Conservation (phyloP, 2,888 invertebrate species). For the Micropterix aruncella region DNA sequence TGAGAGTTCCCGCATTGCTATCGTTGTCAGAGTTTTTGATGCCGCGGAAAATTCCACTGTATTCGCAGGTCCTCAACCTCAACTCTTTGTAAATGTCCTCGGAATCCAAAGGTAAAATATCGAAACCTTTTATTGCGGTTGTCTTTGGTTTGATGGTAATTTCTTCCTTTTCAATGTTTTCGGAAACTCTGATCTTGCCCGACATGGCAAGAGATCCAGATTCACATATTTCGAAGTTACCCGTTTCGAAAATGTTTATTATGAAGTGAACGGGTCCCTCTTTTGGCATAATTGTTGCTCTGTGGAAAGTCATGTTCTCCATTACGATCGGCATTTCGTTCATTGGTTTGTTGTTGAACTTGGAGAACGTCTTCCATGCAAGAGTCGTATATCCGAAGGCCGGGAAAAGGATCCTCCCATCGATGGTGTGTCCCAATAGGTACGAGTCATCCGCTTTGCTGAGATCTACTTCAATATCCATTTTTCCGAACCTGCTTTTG, state of each 20-base stretch:
- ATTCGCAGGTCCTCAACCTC: conserved; percentile 76
- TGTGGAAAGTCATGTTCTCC: conserved; percentile 81
- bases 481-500: conserved; percentile 56
- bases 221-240: conserved; percentile 85
- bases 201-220: conserved; percentile 71
- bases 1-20: conserved; percentile 55
- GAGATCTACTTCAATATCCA: conserved; percentile 63
- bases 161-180: conserved; percentile 47
- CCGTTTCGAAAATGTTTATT: conserved; percentile 65
- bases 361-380: conserved; percentile 80
- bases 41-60: conserved; percentile 69
- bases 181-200: conserved; percentile 57
- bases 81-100: conserved; percentile 80
- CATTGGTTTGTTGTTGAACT: conserved; percentile 55
- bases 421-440: conserved; percentile 78
- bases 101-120: conserved; percentile 37
- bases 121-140: conserved; percentile 24
- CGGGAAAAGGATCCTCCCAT: conserved; percentile 87
- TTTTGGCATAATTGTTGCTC: conserved; percentile 87
- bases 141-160: conserved; percentile 33
- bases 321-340: conserved; percentile 75
- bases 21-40: conserved; percentile 59
- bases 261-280: conserved; percentile 68
- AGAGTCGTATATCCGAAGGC: conserved; percentile 86
- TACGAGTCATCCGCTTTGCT: conserved; percentile 60